Evolutionary conservation across 2,888 invertebrate genomes (phyloP).

Genomic region (Caenorhabditis sinica): DNA sequence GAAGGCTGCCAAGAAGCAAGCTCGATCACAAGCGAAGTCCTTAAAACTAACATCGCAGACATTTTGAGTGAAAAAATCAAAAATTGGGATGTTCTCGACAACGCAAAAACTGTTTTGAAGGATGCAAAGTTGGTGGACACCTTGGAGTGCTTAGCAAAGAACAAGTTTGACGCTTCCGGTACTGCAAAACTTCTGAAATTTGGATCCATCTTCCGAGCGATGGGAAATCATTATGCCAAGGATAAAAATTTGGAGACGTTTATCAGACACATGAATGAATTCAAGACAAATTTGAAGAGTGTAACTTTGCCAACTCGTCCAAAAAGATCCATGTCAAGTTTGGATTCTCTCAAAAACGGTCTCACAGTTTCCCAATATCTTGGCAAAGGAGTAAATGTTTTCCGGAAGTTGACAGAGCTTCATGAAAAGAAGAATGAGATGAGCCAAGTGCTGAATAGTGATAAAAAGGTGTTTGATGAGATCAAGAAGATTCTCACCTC

Average conservation of each 20-base stretch:
- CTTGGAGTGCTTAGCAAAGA: not conserved
- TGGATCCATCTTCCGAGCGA: too few species aligned
- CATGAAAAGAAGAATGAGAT: not conserved
- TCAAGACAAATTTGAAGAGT: not conserved
- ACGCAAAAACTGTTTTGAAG: not conserved
- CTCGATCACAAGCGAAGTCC: not conserved
- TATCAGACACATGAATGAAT: not conserved
- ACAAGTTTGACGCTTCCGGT: too few species aligned
- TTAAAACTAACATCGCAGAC: not conserved
- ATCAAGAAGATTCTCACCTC: not conserved
- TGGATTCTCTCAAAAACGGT: not conserved
- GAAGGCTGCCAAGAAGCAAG: not conserved
- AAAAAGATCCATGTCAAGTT: too few species aligned
- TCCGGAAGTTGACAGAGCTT: not conserved
- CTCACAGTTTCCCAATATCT: not conserved
- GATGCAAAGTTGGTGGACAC: not conserved
- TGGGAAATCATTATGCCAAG: too few species aligned
- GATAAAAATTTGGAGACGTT: too few species aligned
- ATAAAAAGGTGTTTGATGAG: not conserved
- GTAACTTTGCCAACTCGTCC: not conserved
- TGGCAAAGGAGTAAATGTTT: not conserved
- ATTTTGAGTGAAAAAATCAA: not conserved
- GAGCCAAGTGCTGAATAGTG: not conserved
- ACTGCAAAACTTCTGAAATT: too few species aligned
- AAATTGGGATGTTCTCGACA: not conserved